These are phyloP conservation scores for Apis dorsata DNA, from an alignment of 1,140 invertebrate genomes.

Conservation along the genomic window DNA sequence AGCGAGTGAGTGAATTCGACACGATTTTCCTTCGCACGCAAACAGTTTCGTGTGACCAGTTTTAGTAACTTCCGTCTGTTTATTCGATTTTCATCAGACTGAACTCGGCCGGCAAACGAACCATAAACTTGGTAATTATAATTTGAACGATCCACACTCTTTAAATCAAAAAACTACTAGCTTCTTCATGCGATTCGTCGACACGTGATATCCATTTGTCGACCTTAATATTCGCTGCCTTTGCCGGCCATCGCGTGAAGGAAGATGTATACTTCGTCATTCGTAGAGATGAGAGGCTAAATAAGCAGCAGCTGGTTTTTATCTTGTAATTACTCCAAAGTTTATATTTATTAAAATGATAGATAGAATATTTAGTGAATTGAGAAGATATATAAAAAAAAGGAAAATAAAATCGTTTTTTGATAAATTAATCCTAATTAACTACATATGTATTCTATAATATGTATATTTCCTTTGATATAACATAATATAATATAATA, in stretches of 20 bases:
- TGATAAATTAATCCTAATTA: too few relatives aligned
- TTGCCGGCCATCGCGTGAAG: neutral
- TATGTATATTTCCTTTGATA: too few relatives aligned
- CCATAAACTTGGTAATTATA: constrained; percentile 66
- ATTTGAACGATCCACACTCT: constrained; percentile 46
- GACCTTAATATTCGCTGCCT: constrained; percentile 50
- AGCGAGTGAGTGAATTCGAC: neutral
- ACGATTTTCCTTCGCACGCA: constrained; percentile 28
- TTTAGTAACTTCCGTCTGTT: constrained; percentile 35
- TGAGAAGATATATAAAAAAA: too few relatives aligned
- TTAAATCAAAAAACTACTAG: constrained; percentile 36
- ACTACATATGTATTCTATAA: too few relatives aligned
- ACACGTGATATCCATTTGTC: constrained; percentile 56
- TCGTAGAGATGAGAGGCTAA: neutral
- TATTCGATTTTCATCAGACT: constrained; percentile 52
- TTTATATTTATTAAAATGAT: neutral
- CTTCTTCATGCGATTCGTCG: constrained; percentile 29
- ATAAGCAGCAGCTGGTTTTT: neutral
- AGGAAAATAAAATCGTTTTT: neutral
- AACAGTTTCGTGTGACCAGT: neutral
- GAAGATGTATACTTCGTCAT: neutral
- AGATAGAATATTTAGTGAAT: too few relatives aligned
- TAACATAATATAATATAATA: too few relatives aligned
- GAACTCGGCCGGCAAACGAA: constrained; percentile 55
- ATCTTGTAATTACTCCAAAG: neutral